Conservation (phyloP, 2,888 invertebrate genomes). For the Cryptus viduatorius region DNA sequence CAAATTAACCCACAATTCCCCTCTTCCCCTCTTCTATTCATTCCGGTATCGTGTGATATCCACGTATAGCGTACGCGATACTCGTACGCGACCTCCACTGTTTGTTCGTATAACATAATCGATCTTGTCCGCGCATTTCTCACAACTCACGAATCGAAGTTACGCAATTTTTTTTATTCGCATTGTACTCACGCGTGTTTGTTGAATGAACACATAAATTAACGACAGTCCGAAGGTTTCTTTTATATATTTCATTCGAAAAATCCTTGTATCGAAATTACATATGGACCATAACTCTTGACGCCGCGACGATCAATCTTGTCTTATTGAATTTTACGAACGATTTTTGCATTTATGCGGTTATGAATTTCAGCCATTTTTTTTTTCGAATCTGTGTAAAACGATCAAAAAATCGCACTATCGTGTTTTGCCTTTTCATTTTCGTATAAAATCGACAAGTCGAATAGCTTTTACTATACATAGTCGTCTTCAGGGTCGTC, state of each 20-base stretch:
- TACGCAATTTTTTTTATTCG: constrained; percentile 8
- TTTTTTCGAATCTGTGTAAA: background rate
- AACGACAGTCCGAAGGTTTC: constrained; percentile 17
- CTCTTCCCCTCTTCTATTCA: background rate
- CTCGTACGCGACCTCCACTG: background rate
- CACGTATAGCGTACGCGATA: too few relatives aligned
- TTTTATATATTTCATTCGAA: background rate
- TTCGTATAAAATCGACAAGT: background rate
- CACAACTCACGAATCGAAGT: background rate
- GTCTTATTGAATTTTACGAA: background rate
- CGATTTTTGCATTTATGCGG: background rate
- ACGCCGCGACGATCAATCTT: background rate
- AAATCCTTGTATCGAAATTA: background rate
- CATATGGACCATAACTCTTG: background rate
- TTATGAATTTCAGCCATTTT: background rate
- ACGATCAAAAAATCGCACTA: background rate
- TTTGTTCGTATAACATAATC: constrained; percentile 26
- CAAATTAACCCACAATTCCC: background rate
- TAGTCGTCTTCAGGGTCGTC: background rate
- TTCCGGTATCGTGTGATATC: too few relatives aligned
- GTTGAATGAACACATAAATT: constrained; percentile 28
- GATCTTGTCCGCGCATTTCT: constrained; percentile 24
- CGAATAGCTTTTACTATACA: background rate
- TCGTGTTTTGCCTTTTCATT: background rate
- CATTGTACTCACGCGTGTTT: background rate